Evolutionary conservation across 2,888 invertebrate species (phyloP), one percentile per base, ranked within the genome.

Genomic region (Congeria kusceri): DNA sequence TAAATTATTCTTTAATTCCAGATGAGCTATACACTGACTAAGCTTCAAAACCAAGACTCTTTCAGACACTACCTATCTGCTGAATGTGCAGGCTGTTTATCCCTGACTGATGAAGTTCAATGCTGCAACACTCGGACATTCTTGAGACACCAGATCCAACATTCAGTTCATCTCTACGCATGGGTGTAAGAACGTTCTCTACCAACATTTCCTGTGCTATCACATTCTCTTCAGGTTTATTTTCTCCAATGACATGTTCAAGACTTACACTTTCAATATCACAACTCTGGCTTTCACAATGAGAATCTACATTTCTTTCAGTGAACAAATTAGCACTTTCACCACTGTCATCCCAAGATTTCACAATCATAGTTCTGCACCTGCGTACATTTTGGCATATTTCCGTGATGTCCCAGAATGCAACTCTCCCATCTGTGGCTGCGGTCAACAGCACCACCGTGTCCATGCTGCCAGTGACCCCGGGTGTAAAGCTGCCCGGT

Each of bases 361-460:
- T 32, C 5, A 4, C 5, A 32, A 4, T 11, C 32, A 32, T 11
- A 32, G 32, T 32, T 39, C 39, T 39, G 39, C 39, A 13, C 9
- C 39, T 39, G 39, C 39, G 1, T 9, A 39, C 39, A 20, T 53
- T 56, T 11, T 66, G 46, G 66, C 86, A 80, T 32, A 92, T 70
- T 20, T 90, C 68, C 0, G 93, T 92, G 0, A 95, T 88, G 71
- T 96, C 93, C 95, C 96, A 97, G 87, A 97, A 95, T 44, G 95
- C 94, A 5, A 96, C 91, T 39, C 95, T 92, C 0, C 97, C 97
- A 94, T 96, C 96, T 0, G 97, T 97, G 0, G 95, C 95, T 92
- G 96, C 95, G 0, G 96, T 95, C 28, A 96, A 89, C 20, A 96
- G 86, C 27, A 91, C 64, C 27, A 87, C 74, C 61, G 68, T 57